phyloP scores from a whole-genome alignment of 1,140 invertebrate species.

The Leptoteleia sp. region DNA sequence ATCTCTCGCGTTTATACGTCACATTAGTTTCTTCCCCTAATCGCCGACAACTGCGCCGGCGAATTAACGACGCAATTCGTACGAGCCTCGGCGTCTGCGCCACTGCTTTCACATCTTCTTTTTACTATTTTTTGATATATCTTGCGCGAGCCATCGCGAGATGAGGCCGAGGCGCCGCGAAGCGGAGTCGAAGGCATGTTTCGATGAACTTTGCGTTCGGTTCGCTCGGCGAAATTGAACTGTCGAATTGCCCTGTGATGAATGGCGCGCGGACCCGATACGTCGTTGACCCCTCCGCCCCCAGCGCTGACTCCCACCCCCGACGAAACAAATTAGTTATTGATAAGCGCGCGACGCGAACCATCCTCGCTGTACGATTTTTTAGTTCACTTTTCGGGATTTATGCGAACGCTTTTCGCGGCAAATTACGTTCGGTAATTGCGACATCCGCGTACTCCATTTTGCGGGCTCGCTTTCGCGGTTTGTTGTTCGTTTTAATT shows the following conservation, averaged over 20 bases:
- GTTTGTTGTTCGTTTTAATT: too few relatives aligned
- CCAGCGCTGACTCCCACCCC: too few relatives aligned
- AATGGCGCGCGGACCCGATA: neutral
- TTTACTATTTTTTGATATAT: constrained; percentile 68
- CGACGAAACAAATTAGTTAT: neutral
- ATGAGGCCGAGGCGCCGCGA: constrained; percentile 62
- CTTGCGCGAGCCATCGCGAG: constrained; percentile 64
- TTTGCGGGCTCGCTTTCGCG: too few relatives aligned
- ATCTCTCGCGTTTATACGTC: constrained; percentile 62
- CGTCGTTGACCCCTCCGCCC: too few relatives aligned
- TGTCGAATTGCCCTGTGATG: constrained; percentile 2
- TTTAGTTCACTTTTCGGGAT: too few relatives aligned
- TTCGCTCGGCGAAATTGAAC: constrained; percentile 13
- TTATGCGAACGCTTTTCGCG: too few relatives aligned
- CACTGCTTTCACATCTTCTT: constrained; percentile 50
- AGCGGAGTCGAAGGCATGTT: constrained; percentile 55
- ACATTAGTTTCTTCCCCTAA: constrained; percentile 62
- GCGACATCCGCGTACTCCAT: too few relatives aligned
- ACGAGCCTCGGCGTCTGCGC: constrained; percentile 60
- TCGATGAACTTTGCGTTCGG: constrained; percentile 47
- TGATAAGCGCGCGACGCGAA: neutral
- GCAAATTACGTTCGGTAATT: too few relatives aligned
- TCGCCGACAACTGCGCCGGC: constrained; percentile 36
- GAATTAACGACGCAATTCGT: constrained; percentile 26
- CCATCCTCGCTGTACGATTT: too few relatives aligned